phyloP scores from a whole-genome alignment of 2,888 invertebrate species.

The Ophioninae sp. region DNA sequence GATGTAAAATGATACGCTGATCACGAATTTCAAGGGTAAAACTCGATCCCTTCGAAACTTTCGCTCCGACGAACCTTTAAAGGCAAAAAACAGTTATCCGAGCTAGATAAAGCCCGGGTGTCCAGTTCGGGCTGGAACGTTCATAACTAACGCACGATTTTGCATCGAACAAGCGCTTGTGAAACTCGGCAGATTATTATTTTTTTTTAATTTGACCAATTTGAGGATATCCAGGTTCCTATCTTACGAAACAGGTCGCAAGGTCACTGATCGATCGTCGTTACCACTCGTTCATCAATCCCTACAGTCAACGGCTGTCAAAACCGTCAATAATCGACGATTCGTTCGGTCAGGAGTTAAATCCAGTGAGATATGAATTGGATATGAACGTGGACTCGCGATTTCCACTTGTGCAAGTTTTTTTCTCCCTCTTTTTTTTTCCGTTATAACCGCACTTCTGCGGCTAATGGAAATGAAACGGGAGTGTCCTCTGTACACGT shows the following conservation, averaged over 20 bases:
- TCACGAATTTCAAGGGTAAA: too few relatives aligned
- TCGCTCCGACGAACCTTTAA: too few relatives aligned
- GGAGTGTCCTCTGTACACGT: conserved; percentile 1
- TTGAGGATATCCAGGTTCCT: too few relatives aligned
- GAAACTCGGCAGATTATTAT: too few relatives aligned
- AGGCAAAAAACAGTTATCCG: too few relatives aligned
- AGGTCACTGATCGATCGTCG: neutral
- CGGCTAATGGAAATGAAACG: conserved; percentile 19
- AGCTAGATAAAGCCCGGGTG: too few relatives aligned
- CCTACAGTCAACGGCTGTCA: neutral
- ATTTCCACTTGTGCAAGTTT: conserved; percentile 53
- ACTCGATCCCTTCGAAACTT: too few relatives aligned
- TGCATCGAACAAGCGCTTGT: too few relatives aligned
- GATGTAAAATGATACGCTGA: too few relatives aligned
- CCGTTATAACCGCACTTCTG: conserved; percentile 41
- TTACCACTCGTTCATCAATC: neutral
- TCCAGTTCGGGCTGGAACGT: too few relatives aligned
- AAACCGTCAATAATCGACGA: conserved; percentile 37
- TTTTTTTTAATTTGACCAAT: too few relatives aligned
- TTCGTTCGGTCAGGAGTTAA: conserved; percentile 16
- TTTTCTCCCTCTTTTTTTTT: neutral
- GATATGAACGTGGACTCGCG: conserved; percentile 22
- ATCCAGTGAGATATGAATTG: conserved; percentile 36
- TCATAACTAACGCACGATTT: too few relatives aligned
- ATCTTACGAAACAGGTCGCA: neutral